Evolutionary conservation across 2,888 invertebrate species (phyloP), one percentile per base, ranked within the genome.

Genomic region (Eupelmus urozonus): DNA sequence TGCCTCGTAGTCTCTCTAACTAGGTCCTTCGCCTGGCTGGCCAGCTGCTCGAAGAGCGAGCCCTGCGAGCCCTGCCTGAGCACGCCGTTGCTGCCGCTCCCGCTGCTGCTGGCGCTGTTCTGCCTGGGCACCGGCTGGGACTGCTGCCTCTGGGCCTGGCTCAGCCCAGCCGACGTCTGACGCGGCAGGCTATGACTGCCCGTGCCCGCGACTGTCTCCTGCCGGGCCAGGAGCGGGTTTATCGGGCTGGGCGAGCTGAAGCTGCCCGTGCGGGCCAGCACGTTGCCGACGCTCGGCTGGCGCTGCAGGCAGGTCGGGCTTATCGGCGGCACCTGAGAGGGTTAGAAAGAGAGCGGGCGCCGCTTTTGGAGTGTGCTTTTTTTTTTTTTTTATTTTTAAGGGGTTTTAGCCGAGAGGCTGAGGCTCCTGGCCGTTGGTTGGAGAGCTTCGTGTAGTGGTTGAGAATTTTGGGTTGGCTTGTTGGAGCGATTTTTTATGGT

Each of bases 1-100:
- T 97, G 97, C 1, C 96, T 91, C 0, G 96, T 96, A 0, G 96
- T 96, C 88, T 97, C 97, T 63, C 95, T 92, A 1, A 97, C 96
- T 75, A 97, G 90, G 84, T 97, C 97, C 88, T 97, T 96, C 13
- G 97, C 97, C 86, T 97, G 97, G 0, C 93, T 93, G 2, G 97
- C 95, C 86, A 97, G 94, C 85, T 96, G 96, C 88, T 97, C 97
- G 83, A 97, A 93, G 1, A 97, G 90, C 0, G 97, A 97, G 0
- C 95, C 93, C 85, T 96, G 96, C 0, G 96, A 96, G 1, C 95
- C 94, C 88, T 96, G 96, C 1, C 96, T 90, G 13, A 85, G 72
- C 83, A 86, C 53, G 84, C 86, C 84, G 49, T 84, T 83, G 53
- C 82, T 80, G 4, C 82, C 79, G 0, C 80, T 72, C 45, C 83